A percentile compares a stretch with the other conserved stretches of the same genome.
Conservation (phyloP, 2,888 invertebrate species). For the Scaptomyza tumidula region DNA sequence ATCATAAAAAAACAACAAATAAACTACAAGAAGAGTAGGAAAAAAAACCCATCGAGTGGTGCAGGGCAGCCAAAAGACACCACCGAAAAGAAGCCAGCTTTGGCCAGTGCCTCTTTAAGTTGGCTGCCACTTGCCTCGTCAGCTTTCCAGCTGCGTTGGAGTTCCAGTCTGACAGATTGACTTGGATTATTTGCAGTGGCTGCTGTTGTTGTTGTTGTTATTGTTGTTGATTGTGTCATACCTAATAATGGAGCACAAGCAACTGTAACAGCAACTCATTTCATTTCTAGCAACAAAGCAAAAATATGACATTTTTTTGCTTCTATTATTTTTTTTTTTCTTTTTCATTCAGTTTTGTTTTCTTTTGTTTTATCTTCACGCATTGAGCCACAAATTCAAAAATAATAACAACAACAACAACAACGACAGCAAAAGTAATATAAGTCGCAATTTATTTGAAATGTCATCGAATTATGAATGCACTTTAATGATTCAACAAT, state of each 20-base stretch:
- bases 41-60: neutral
- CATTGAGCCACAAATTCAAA: slow-evolving; percentile 12
- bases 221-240: slow-evolving; percentile 52
- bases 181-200: slow-evolving; percentile 26
- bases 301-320: slow-evolving; percentile 61
- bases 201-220: slow-evolving; percentile 9
- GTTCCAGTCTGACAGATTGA: slow-evolving; percentile 53
- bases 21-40: slow-evolving; percentile 34
- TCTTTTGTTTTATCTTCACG: slow-evolving; percentile 17
- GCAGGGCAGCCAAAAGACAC: slow-evolving; percentile 1
- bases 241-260: slow-evolving; percentile 60
- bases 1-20: slow-evolving; percentile 30
- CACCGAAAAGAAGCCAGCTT: slow-evolving; percentile 15
- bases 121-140: slow-evolving; percentile 7
- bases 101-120: slow-evolving; percentile 36
- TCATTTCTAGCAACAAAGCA: slow-evolving; percentile 28
- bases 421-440: neutral
- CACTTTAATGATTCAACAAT: neutral
- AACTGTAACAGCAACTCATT: slow-evolving; percentile 58
- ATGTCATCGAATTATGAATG: neutral
- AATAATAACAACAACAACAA: slow-evolving; percentile 1
- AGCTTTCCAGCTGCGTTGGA: slow-evolving; percentile 41
- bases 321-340: neutral
- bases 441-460: neutral
- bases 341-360: slow-evolving; percentile 23